Evolutionary conservation across 1,140 invertebrate genomes (phyloP).

Genomic region (Bombus picipes): DNA sequence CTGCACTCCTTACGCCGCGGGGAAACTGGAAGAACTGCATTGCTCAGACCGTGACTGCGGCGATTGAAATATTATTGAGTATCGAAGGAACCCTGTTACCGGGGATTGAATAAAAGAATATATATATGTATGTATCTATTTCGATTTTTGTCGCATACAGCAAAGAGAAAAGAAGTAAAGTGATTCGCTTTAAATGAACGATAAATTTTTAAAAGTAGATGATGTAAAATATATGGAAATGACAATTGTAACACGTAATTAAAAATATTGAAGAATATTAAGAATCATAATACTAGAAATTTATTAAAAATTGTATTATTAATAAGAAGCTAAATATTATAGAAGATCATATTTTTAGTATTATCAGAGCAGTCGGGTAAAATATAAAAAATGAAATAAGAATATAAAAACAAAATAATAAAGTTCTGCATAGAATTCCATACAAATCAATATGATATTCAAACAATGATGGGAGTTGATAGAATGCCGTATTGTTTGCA

Average conservation of each 20-base stretch:
- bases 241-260: too few relatives aligned
- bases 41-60: background rate
- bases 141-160: background rate
- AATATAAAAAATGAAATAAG: background rate
- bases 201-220: background rate
- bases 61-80: slow-evolving; percentile 38
- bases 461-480: background rate
- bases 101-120: background rate
- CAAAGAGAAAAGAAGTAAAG: background rate
- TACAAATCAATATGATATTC: background rate
- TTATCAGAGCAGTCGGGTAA: background rate
- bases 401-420: background rate
- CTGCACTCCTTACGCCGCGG: background rate
- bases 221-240: too few relatives aligned
- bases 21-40: slow-evolving; percentile 24
- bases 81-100: background rate
- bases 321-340: too few relatives aligned
- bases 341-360: too few relatives aligned
- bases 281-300: too few relatives aligned
- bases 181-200: background rate
- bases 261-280: too few relatives aligned
- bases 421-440: background rate
- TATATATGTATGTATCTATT: background rate
- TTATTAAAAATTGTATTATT: too few relatives aligned
- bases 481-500: too few relatives aligned